Conservation (phyloP, 92 coral and sea anemone species). For the Bergia puertoricense region DNA sequence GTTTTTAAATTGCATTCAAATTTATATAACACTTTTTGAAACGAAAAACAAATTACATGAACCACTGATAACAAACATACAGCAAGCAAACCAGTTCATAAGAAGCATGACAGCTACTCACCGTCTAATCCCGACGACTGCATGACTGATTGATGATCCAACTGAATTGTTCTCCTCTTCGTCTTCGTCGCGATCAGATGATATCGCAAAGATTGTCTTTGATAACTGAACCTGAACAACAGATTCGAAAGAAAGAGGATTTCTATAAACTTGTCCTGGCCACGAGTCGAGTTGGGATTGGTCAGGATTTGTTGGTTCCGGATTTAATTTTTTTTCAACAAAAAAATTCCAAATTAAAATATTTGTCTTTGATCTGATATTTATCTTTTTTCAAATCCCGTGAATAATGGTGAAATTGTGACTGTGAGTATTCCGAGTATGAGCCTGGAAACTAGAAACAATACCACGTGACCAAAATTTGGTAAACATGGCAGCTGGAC, state of each 20-base stretch:
- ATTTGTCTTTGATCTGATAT: slow-evolving; percentile 1
- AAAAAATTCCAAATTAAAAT: background rate
- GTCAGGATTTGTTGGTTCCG: slow-evolving; percentile 6
- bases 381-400: background rate
- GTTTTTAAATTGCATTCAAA: background rate
- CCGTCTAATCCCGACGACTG: background rate
- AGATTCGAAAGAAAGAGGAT: background rate
- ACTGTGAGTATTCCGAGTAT: background rate
- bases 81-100: background rate
- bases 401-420: background rate
- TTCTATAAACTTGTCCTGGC: background rate
- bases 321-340: background rate
- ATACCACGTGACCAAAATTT: slow-evolving; percentile 28
- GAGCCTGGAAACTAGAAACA: background rate
- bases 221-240: background rate
- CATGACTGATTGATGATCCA: background rate
- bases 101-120: background rate
- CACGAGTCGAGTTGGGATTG: slow-evolving; percentile 26
- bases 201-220: background rate
- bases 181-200: background rate
- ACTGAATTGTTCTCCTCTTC: background rate
- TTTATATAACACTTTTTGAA: background rate
- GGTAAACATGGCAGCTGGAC: slow-evolving; percentile 30
- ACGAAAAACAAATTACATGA: background rate
- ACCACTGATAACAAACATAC: background rate